Conservation (phyloP, 1,140 invertebrate genomes). For the Drosophila persimilis region DNA sequence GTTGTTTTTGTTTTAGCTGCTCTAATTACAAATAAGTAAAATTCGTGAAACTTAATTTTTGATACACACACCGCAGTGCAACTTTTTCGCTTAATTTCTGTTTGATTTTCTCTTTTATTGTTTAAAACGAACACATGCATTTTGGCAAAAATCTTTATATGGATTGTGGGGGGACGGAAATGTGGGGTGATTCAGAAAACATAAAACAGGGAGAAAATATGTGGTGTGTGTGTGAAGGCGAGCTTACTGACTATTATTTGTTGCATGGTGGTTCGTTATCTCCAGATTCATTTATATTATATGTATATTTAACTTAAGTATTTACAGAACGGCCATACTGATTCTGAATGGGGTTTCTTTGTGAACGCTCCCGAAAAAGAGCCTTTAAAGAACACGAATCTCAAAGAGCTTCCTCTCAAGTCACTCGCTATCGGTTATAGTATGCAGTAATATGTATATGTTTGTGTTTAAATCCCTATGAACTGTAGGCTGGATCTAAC, state of each 20-base stretch:
- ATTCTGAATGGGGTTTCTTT: conserved; percentile 12
- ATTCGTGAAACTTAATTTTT: conserved; percentile 70
- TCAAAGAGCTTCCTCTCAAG: conserved; percentile 33
- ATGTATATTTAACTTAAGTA: conserved; percentile 63
- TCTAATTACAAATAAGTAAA: conserved; percentile 69
- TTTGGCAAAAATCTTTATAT: conserved; percentile 65
- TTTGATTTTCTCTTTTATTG: conserved; percentile 46
- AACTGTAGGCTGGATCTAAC: conserved; percentile 46
- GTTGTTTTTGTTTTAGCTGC: conserved; percentile 33
- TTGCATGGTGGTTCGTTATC: conserved; percentile 59
- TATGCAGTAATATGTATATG: conserved; percentile 5
- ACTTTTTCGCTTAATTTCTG: conserved; percentile 3
- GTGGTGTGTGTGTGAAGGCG: conserved; percentile 46
- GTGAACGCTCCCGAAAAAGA: neutral
- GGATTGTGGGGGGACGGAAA: conserved; percentile 44
- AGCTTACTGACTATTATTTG: conserved; percentile 73
- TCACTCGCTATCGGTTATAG: conserved; percentile 26
- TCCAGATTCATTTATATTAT: conserved; percentile 24
- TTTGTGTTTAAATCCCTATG: conserved; percentile 14
- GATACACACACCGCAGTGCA: conserved; percentile 42
- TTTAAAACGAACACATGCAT: conserved; percentile 74
- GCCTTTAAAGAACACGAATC: conserved; percentile 33
- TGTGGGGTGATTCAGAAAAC: conserved; percentile 14
- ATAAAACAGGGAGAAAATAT: conserved; percentile 14
- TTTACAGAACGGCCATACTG: conserved; percentile 67